Evolutionary conservation across 2,113 vertebrate genomes (phyloP).

Genomic region (Hippocampus abdominalis): DNA sequence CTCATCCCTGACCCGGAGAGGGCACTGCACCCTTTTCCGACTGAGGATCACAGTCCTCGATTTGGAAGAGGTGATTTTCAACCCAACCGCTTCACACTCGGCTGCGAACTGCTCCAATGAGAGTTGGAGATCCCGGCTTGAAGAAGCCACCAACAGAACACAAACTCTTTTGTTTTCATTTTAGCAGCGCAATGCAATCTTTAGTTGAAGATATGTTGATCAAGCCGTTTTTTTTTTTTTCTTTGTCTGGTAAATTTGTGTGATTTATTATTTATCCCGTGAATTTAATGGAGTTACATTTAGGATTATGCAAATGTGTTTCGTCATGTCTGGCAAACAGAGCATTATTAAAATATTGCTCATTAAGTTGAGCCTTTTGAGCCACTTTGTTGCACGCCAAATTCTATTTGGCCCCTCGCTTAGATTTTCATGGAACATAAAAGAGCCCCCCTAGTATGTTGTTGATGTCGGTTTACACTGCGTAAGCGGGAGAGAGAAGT

Average conservation of each 20-base stretch:
- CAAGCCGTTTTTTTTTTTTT: conserved; percentile 15
- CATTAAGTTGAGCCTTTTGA: conserved; percentile 29
- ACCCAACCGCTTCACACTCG: no score
- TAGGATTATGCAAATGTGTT: conserved; percentile 20
- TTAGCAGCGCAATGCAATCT: conserved; percentile 43
- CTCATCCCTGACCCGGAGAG: no score
- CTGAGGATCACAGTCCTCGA: no score
- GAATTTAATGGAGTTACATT: conserved; percentile 43
- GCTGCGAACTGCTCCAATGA: no score
- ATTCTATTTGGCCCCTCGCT: conserved; percentile 42
- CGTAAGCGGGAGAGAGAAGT: neutral
- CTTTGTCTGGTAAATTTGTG: conserved; percentile 35
- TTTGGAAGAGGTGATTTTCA: no score
- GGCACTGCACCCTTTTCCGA: no score
- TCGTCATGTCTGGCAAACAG: conserved; percentile 34
- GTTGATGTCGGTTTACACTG: neutral
- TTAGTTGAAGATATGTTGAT: conserved; percentile 50
- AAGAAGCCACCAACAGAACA: no score
- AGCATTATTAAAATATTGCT: conserved; percentile 23
- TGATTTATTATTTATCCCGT: conserved; percentile 51
- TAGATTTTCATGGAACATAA: conserved; percentile 45
- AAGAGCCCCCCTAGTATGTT: conserved; percentile 22
- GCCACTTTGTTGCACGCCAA: conserved; percentile 31
- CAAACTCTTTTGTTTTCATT: conserved; percentile 8
- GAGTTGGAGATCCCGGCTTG: no score